Base-by-base conservation (phyloP, 64 coral and sea anemone genomes). In the Orbicella faveolata region DNA sequence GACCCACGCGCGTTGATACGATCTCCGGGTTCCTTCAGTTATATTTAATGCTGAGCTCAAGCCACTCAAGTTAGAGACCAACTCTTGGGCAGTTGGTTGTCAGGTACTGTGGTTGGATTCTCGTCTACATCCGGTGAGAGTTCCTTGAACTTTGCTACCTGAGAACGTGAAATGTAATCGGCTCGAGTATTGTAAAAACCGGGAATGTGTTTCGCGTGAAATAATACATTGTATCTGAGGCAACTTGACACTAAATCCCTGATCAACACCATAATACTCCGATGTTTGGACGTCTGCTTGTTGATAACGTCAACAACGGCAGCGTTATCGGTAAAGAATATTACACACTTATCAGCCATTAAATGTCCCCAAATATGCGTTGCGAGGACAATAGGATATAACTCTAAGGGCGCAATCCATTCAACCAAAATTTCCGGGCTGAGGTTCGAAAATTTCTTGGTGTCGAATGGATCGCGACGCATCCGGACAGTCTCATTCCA, bases 341-440 rank as follows among this genome's bases (percentile, higher is more conserved):
- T 67, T 1, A 90, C 37, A 66, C 88, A 81, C 26, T 36, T 53
- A 64, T 90, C 53, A 13, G 76, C 0, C 88, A 90, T 64, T 7
- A 69, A 20, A 23, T 18, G 16, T 18, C 88, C 88, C 88, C 88
- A 90, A 9, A 90, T 33, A 53, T 81, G 39, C 69, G 81, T 14
- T 0, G 88, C 88, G 16, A 90, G 30, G 15, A 90, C 63, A 17
- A 90, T 90, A 25, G 88, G 88, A 81, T 81, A 81, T 6, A 90
- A 30, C 30, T 30, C 30, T 30, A 30, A 30, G 30, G 30, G 30
- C 30, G 30, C 30, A 30, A 30, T 30, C 30, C 30, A 30, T 30
- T 30, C 30, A 30, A 30, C 30, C 30, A 30, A 30, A 30, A 30
- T 30, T 30, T 30, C 30, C 30, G 30, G 30, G 30, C 30, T 30